phyloP scores from a whole-genome alignment of 1,140 invertebrate species.

The Hylyphantes graminicola region DNA sequence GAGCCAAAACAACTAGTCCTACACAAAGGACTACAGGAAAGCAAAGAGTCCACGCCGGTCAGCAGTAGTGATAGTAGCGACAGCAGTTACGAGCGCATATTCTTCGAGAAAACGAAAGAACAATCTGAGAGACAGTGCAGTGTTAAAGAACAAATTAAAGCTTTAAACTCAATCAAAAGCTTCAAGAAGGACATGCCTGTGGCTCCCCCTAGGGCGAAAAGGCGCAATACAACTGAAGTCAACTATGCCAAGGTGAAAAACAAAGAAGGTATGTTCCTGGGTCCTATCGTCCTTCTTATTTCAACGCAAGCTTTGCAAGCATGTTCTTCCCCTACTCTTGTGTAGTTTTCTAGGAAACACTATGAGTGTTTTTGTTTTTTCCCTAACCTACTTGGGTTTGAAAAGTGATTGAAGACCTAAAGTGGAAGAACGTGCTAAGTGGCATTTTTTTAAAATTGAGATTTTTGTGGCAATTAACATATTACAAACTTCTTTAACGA shows the following conservation, averaged over 20 bases:
- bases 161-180: not conserved
- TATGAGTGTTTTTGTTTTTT: too few species aligned
- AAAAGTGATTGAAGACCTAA: too few species aligned
- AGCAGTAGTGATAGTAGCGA: conserved; percentile 56
- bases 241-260: conserved; percentile 41
- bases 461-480: too few species aligned
- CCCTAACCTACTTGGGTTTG: too few species aligned
- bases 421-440: too few species aligned
- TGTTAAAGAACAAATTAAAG: conserved; percentile 1
- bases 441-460: too few species aligned
- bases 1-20: not conserved
- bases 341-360: too few species aligned
- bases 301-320: too few species aligned
- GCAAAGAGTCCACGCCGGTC: conserved; percentile 3
- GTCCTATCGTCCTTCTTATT: too few species aligned
- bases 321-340: too few species aligned
- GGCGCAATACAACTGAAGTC: conserved; percentile 35
- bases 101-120: conserved; percentile 23
- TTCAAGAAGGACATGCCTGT: conserved; percentile 37
- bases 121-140: not conserved
- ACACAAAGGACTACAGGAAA: conserved; percentile 22
- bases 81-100: conserved; percentile 43
- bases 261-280: conserved; percentile 24
- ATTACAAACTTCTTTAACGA: too few species aligned
- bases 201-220: conserved; percentile 45